Base-by-base conservation (phyloP, 2,113 vertebrate genomes). In the Pandion haliaetus region DNA sequence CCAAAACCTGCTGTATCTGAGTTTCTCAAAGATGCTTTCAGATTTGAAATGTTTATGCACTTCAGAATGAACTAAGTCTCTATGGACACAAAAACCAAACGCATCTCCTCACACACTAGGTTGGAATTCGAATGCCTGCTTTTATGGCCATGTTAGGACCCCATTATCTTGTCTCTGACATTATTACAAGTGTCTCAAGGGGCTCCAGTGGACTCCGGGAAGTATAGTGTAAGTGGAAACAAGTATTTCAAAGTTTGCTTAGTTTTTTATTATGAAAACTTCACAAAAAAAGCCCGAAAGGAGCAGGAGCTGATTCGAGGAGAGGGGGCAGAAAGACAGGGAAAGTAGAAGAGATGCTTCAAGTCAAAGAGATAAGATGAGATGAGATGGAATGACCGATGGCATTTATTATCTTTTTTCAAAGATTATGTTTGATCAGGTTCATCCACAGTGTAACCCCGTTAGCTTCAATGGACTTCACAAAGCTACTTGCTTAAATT, bases 11-110 rank as follows among this genome's bases (percentile, higher is more conserved):
- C 52, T 95, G 36, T 62, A 69, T 83, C 63, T 63, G 71, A 93
- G 52, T 76, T 86, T 82, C 76, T 82, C 76, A 84, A 91, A 94
- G 74, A 87, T 76, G 76, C 85, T 95, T 93, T 91, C 85, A 94
- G 74, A 90, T 70, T 90, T 82, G 65, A 84, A 90, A 91, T 50
- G 34, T 70, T 66, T 81, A 57, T 91, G 93, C 80, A 80, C 63
- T 93, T 80, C 55, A 90, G 80, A 66, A 88, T 82, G 36, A 82
- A 86, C 29, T 52, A 67, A 55, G 26, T 26, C 55, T 84, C 63
- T 26, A 59, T 34, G 26, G 76, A 80, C 61, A 82, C 36, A 63
- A 54, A 84, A 73, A 84, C 93, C 61, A 97, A 96, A 86, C n/a
- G 45, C 57, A 63, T 63, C 45, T 91, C 44, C 59, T 80, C 76